Evolutionary conservation across 2,797 vertebrate genomes (phyloP).

Genomic region (Falco naumanni): DNA sequence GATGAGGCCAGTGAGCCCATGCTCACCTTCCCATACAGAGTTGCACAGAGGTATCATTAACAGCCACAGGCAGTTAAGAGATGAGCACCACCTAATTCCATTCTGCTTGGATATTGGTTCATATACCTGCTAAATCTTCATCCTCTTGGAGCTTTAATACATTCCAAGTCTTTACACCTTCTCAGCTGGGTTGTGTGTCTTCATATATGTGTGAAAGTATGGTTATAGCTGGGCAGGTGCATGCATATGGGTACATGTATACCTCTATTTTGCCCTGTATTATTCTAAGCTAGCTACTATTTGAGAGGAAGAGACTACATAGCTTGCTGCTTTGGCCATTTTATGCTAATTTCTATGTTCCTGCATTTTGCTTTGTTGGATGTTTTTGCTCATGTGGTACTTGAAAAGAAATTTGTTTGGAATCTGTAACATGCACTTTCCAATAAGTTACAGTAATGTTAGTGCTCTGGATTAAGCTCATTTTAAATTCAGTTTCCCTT

Average conservation of each 20-base stretch:
- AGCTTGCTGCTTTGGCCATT: background rate
- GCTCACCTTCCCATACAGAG: background rate
- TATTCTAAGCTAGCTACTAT: background rate
- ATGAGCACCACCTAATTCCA: background rate
- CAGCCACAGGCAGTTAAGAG: background rate
- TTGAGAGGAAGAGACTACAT: background rate
- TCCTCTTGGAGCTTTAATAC: background rate
- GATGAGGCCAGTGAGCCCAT: background rate
- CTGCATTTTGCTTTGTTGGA: background rate
- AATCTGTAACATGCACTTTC: background rate
- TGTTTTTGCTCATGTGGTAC: background rate
- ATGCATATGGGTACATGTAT: background rate
- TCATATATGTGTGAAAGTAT: background rate
- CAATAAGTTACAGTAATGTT: background rate
- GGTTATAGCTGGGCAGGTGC: no score
- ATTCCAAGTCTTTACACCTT: background rate
- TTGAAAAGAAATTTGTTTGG: background rate
- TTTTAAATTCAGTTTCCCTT: background rate
- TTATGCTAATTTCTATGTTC: background rate
- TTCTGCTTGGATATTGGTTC: background rate
- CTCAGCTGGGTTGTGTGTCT: background rate
- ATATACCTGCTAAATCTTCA: background rate
- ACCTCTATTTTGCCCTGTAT: background rate
- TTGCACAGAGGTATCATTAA: fast-evolving
- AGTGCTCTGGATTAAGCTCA: background rate